A percentile compares a stretch with the other conserved stretches of the same genome.
Conservation (phyloP, 2,113 vertebrate species). For the Malurus melanocephalus region DNA sequence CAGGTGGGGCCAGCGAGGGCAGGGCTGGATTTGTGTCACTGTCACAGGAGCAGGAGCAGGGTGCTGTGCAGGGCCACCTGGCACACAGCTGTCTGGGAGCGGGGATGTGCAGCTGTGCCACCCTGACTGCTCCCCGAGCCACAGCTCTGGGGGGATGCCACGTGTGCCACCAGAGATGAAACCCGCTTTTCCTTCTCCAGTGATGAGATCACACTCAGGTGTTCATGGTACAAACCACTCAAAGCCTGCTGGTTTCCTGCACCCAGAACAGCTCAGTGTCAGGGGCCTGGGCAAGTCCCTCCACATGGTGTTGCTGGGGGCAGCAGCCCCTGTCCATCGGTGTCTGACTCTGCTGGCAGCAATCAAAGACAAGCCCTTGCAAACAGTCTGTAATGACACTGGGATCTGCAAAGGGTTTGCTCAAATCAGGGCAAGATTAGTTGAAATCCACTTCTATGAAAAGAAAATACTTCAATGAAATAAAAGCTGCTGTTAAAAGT, state of each 20-base stretch:
- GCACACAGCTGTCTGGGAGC: background rate
- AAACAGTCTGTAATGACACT: background rate
- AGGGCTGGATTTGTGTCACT: background rate
- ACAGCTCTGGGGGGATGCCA: background rate
- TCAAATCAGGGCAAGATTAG: background rate
- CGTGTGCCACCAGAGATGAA: rapidly evolving
- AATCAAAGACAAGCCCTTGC: background rate
- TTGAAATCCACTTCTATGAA: background rate
- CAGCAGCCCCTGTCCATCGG: rapidly evolving
- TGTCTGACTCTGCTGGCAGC: background rate
- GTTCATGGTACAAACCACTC: background rate
- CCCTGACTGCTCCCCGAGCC: rapidly evolving
- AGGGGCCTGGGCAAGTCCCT: background rate
- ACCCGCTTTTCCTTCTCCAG: background rate
- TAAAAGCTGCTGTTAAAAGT: background rate
- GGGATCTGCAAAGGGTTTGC: background rate
- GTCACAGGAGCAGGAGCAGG: background rate
- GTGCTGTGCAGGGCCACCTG: background rate
- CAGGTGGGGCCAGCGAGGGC: background rate
- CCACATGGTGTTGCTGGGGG: background rate
- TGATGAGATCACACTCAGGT: background rate
- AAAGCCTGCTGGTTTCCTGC: background rate
- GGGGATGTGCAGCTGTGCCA: background rate
- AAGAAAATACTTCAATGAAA: background rate
- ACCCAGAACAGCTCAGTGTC: background rate